Evolutionary conservation across 2,888 invertebrate genomes (phyloP).

Genomic region (Drosophila kuntzei): DNA sequence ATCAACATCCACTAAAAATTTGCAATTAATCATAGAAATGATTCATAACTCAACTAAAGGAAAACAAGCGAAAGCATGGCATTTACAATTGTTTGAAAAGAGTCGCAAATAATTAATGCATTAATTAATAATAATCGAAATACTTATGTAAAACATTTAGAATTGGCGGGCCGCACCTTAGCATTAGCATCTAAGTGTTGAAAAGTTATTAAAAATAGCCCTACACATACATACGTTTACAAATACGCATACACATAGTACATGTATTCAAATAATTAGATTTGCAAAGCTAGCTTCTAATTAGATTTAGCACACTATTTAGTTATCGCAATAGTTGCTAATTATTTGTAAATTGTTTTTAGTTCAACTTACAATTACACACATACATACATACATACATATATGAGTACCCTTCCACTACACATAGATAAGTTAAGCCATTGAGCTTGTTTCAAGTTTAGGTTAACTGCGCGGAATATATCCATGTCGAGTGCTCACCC

Average conservation of each 20-base stretch:
- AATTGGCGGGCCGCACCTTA: conserved; percentile 74
- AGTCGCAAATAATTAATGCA: conserved; percentile 51
- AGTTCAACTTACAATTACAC: conserved; percentile 40
- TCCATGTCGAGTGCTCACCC: conserved; percentile 55
- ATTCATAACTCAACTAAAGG: conserved; percentile 38
- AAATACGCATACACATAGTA: conserved; percentile 13
- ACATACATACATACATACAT: conserved; percentile 5
- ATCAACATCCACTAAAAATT: conserved; percentile 32
- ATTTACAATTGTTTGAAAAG: conserved; percentile 64
- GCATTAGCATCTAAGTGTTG: conserved; percentile 76
- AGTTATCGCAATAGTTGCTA: conserved; percentile 76
- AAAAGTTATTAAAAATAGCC: conserved; percentile 72
- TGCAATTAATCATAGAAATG: conserved; percentile 26
- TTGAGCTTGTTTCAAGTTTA: conserved; percentile 58
- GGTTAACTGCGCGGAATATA: conserved; percentile 43
- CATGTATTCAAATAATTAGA: conserved; percentile 38
- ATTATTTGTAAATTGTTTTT: conserved; percentile 72
- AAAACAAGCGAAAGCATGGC: conserved; percentile 31
- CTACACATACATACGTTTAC: conserved; percentile 13
- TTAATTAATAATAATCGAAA: conserved; percentile 42
- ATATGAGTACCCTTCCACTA: conserved; percentile 13
- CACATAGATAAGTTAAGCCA: conserved; percentile 42
- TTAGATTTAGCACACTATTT: conserved; percentile 75
- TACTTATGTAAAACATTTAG: conserved; percentile 54
- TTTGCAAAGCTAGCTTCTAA: conserved; percentile 70